phyloP scores from a whole-genome alignment of 2,888 invertebrate genomes.

The Stratiomys singularior region DNA sequence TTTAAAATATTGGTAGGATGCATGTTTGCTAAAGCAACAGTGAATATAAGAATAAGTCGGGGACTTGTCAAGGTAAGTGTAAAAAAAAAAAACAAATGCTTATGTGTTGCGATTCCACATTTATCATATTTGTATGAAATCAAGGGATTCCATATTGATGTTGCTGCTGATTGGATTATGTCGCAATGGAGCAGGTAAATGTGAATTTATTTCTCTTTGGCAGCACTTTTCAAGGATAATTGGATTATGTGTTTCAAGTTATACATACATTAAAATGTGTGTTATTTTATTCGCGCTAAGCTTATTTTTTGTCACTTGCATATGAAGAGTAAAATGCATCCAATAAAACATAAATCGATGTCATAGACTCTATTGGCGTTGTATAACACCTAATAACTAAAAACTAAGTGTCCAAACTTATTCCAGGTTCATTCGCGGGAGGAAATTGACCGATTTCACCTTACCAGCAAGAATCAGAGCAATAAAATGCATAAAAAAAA shows the following conservation, averaged over 20 bases:
- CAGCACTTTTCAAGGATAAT: neutral
- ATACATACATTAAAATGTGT: neutral
- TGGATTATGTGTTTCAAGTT: neutral
- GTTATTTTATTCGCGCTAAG: too few relatives aligned
- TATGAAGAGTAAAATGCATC: too few relatives aligned
- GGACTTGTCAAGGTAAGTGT: neutral
- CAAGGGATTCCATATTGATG: neutral
- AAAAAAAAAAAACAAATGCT: neutral
- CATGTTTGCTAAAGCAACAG: too few relatives aligned
- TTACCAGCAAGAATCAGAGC: too few relatives aligned
- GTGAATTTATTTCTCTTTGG: neutral
- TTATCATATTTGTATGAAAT: neutral
- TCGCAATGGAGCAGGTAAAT: neutral
- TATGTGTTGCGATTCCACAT: neutral
- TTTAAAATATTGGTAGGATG: neutral
- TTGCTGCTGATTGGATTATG: neutral
- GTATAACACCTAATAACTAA: too few relatives aligned
- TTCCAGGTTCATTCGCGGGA: too few relatives aligned
- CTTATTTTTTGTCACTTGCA: too few relatives aligned
- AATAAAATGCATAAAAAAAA: too few relatives aligned
- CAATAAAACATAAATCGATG: too few relatives aligned
- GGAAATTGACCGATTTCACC: too few relatives aligned
- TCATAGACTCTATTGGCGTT: too few relatives aligned
- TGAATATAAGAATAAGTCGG: neutral
- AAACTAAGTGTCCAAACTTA: too few relatives aligned